Evolutionary conservation across 2,888 invertebrate species (phyloP), one percentile per base, ranked within the genome.

Genomic region (Dasypolia templi): DNA sequence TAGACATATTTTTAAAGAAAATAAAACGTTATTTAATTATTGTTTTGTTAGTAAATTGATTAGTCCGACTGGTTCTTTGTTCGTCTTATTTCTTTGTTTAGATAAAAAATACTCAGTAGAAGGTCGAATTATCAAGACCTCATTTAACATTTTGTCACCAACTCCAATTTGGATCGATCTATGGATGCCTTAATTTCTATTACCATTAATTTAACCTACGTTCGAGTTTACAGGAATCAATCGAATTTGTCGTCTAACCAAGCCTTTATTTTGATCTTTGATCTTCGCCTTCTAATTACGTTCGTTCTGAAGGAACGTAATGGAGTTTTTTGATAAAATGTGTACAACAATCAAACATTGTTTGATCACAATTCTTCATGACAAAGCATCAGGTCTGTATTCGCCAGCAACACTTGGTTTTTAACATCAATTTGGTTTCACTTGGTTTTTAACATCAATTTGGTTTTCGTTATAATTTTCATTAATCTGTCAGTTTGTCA

Each of bases 171-270:
- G 53, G 39, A 59, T 81, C 64, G 70, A 86, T 77, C 53, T 77
- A 75, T 74, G 46, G 72, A 62, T 61, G 62, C 69, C 72, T 78
- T 72, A 77, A 78, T 78, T 85, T 73, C 35, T 59, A 86, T 71
- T 73, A 70, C 59, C 73, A 82, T 85, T 82, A 69, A 84, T 82
- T 82, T 77, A 82, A 72, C 71, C 56, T 65, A 74, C 74, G 65
- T 72, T 84, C 19, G 65, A 67, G 19, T 80, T 65, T 26, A 63
- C 58, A 51, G 74, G 46, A 69, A 66, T 68, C 83, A 69, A 85
- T 64, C 7, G 12, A 77, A 83, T 77, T 85, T 66, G 55, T 78
- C 75, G 53, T 64, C 44, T 77, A 67, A 82, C 62, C 53, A 67
- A 77, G 66, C 62, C 59, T 75, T 69, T 67, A 79, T 79, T 77